phyloP scores from a whole-genome alignment of 2,113 vertebrate genomes.

The Emydura subglobosa region DNA sequence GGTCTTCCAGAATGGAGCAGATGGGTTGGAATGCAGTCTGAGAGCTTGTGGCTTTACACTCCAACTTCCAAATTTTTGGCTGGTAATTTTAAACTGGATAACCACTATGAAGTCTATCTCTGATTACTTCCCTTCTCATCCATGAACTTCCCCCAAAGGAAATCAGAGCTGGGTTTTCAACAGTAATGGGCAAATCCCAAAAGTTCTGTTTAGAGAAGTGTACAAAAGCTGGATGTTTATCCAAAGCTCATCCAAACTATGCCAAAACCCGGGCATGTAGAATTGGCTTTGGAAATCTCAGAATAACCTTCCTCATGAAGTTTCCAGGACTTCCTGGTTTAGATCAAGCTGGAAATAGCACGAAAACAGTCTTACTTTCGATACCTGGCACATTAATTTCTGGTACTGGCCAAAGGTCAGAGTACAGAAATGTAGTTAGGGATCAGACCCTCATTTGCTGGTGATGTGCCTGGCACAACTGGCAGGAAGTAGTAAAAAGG shows the following conservation, averaged over 20 bases:
- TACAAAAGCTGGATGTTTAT: not conserved
- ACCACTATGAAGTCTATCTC: not conserved
- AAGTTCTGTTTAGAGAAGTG: not conserved
- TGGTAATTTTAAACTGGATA: accelerated
- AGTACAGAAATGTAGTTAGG: not conserved
- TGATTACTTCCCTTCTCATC: not conserved
- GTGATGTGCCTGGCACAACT: not conserved
- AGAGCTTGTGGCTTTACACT: not conserved
- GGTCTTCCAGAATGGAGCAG: not conserved
- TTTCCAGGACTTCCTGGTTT: not conserved
- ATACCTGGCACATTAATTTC: not conserved
- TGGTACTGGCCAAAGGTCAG: not conserved
- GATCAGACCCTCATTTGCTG: not conserved
- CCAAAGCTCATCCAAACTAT: not conserved
- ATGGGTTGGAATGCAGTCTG: not conserved
- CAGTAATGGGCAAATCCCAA: not conserved
- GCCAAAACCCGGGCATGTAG: not conserved
- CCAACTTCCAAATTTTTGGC: accelerated
- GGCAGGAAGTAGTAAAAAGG: not conserved
- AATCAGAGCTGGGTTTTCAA: not conserved
- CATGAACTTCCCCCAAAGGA: not conserved
- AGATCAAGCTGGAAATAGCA: not conserved
- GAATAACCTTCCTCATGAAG: not conserved
- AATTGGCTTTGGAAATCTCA: not conserved
- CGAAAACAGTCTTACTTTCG: accelerated